Evolutionary conservation across 1,140 invertebrate species (phyloP), one percentile per base, ranked within the genome.

Genomic region (Philotrypesis tridentata): DNA sequence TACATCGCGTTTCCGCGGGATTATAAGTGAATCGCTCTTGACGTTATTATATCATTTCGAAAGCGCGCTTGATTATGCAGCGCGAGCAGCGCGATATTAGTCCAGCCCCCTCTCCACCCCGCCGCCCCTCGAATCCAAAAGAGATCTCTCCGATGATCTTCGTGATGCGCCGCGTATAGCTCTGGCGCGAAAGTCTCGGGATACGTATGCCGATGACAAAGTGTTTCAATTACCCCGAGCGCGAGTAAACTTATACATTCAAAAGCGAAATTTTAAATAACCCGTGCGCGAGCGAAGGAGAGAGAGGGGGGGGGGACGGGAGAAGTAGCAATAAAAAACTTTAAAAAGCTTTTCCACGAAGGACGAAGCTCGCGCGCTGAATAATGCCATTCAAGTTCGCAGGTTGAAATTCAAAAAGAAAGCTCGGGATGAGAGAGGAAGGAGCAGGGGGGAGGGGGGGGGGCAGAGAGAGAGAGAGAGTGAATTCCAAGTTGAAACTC

Each of bases 181-280:
- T 63, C 23, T 14, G 1, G 1, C 61, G 3, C 61, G 4, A 17
- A 7, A 17, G 23, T 23, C 61, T 65, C 61, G 11, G 2, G n/a
- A n/a, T n/a, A n/a, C 27, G 61, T 8, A 37, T 31, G 29, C 21
- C 48, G 29, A 60, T 75, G 73, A 75, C 73, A 73, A 76, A 76
- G n/a, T 31, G 43, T 70, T 82, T 76, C 73, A 82, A 75, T 82
- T 82, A 76, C 55, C 61, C 33, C 48, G 12, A 23, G 5, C 71
- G 29, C 17, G 31, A 40, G 73, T 60, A 76, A 82, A 70, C 43
- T 75, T 75, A 70, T 61, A 37, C 27, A 82, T 82, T 81, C 61
- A 81, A 81, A 80, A 68, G 72, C 40, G n/a, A 81, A 75, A 81
- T 81, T 82, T 82, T 60, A 76, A 82, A 82, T 76, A 82, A 76